phyloP scores from a whole-genome alignment of 2,888 invertebrate species.

The Calameuta filiformis region DNA sequence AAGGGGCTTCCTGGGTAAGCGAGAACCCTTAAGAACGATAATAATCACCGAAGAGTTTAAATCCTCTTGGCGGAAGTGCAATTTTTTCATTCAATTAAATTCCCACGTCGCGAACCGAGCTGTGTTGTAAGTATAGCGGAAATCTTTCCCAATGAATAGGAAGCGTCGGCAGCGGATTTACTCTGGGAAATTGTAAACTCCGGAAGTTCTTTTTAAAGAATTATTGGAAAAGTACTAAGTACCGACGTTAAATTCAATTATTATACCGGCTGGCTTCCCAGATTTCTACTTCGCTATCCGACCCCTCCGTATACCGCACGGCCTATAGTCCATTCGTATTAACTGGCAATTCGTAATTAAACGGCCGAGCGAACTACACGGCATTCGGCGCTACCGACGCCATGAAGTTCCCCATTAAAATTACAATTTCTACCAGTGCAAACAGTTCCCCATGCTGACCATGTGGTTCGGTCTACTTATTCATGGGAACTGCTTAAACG shows the following conservation, averaged over 20 bases:
- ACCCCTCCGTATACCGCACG: too few relatives aligned
- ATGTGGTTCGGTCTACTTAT: too few relatives aligned
- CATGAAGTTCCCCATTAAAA: too few relatives aligned
- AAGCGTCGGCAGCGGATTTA: not conserved
- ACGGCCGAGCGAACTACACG: conserved; percentile 11
- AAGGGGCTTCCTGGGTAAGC: not conserved
- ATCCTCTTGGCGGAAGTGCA: not conserved
- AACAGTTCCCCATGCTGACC: too few relatives aligned
- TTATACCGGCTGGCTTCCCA: not conserved
- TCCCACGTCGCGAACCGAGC: not conserved
- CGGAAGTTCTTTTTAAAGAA: not conserved
- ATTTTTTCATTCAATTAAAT: conserved; percentile 5
- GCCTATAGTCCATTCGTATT: conserved; percentile 28
- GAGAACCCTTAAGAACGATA: not conserved
- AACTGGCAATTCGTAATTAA: conserved; percentile 34
- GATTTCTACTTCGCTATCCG: not conserved
- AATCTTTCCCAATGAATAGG: too few relatives aligned
- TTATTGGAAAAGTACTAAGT: conserved; percentile 7
- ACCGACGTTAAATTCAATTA: conserved; percentile 1
- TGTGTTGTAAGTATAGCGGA: too few relatives aligned
- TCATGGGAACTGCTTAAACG: too few relatives aligned
- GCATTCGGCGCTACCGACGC: too few relatives aligned
- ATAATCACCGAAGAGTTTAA: not conserved
- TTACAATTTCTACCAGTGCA: too few relatives aligned
- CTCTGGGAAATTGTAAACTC: not conserved